Evolutionary conservation across 1,140 invertebrate species (phyloP), one percentile per base, ranked within the genome.

Genomic region (Physella acuta): DNA sequence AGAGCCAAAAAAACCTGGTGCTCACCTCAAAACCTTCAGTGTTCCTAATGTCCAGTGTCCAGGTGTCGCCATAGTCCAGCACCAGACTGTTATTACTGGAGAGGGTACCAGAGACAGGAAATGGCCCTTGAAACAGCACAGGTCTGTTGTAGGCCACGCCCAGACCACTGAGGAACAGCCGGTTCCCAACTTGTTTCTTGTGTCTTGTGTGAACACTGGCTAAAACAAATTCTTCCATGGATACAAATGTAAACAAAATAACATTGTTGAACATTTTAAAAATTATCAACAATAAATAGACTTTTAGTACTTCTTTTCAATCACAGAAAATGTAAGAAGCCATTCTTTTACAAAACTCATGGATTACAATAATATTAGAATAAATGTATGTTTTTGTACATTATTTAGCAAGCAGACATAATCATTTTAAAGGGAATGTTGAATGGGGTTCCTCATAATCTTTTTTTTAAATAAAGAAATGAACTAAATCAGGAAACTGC

Each of bases 181-280:
- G 68, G 17, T 62, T 52, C 3, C 74, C 76, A 31, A 81, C 76
- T 64, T 82, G 78, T 64, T 76, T 70, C 70, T 83, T 83, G 56
- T 79, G 71, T 26, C 76, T 64, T 52, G 81, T 76, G 64, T 81
- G 81, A 1, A 82, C 74, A 49, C 81, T 82, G 49, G 31, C 16
- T 14, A 70, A 75, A 16, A 53, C n/a, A n/a, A n/a, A n/a, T n/a
- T n/a, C n/a, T n/a, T n/a, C n/a, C n/a, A n/a, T n/a, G n/a, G n/a
- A n/a, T n/a, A n/a, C n/a, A n/a, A n/a, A 58, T 44, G 39, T 44
- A 11, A 8, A 44, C 8, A 20, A 20, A 44, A 44, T 20, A 44
- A 44, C 39, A 44, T 44, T 20, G 20, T 44, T 8, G 20, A 44
- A 8, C 39, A 11, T 8, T 11, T 44, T 20, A 11, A 20, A 44